These are phyloP conservation scores for Brachystomella parvula DNA, from an alignment of 1,140 invertebrate species.

Conservation along the genomic window DNA sequence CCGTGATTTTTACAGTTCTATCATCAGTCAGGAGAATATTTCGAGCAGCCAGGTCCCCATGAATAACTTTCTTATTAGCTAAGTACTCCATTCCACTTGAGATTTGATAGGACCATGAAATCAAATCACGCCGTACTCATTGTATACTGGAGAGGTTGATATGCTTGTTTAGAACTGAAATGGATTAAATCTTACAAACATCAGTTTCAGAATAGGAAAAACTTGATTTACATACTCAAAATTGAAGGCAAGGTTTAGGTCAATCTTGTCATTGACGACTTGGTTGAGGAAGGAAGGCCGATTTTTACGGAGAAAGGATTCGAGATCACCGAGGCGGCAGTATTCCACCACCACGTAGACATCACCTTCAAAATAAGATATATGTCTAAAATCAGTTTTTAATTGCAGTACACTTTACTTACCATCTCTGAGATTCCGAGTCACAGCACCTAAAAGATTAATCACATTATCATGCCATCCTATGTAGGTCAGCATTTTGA, in stretches of 20 bases:
- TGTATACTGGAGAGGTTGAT: background rate
- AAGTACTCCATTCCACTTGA: conserved; percentile 37
- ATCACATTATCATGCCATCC: conserved; percentile 71
- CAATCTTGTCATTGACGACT: conserved; percentile 13
- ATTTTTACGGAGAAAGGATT: conserved; percentile 10
- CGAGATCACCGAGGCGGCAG: conserved; percentile 24
- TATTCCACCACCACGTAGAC: conserved; percentile 28
- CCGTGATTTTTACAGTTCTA: conserved; percentile 48
- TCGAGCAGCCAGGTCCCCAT: conserved; percentile 50
- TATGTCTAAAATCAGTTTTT: background rate
- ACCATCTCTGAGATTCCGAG: conserved; percentile 38
- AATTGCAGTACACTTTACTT: background rate
- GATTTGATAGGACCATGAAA: conserved; percentile 33
- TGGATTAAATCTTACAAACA: background rate
- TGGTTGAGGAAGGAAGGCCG: background rate
- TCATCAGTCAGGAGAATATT: conserved; percentile 49
- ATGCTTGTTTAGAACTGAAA: background rate
- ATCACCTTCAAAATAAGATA: conserved; percentile 15
- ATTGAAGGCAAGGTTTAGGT: conserved; percentile 9
- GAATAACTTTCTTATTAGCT: conserved; percentile 40
- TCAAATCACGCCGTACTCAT: conserved; percentile 28
- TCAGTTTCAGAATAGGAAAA: background rate
- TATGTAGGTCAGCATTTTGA: conserved; percentile 67
- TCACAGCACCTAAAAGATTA: conserved; percentile 67
- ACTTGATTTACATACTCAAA: background rate